A percentile compares a stretch with the other conserved stretches of the same genome.
Evolutionary conservation across 1,140 invertebrate genomes (phyloP).

Genomic region (Cardiocondyla obscurior): DNA sequence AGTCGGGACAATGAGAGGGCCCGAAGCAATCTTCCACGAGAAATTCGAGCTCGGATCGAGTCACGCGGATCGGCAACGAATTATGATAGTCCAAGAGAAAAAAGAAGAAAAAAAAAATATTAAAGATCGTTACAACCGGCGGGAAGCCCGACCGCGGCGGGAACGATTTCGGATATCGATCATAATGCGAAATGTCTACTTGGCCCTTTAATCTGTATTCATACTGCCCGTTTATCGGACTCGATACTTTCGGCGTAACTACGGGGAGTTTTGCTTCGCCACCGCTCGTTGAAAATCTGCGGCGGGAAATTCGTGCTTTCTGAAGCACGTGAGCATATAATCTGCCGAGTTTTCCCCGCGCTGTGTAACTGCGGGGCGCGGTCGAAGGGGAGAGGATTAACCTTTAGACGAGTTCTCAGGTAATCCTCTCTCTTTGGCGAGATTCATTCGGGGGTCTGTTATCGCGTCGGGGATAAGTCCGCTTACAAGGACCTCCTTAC

Average conservation of each 20-base stretch:
- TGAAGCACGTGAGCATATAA: conserved; percentile 48
- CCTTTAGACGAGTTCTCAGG: conserved; percentile 62
- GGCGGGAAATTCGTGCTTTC: conserved; percentile 11
- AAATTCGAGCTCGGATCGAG: conserved; percentile 65
- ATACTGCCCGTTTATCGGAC: neutral
- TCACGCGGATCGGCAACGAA: conserved; percentile 36
- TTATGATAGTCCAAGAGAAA: conserved; percentile 42
- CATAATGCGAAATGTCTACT: neutral
- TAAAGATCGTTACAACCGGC: neutral
- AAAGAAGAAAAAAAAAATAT: no score
- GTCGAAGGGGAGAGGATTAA: conserved; percentile 57
- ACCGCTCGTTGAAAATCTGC: conserved; percentile 37
- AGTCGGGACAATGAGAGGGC: conserved; percentile 66
- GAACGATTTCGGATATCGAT: conserved; percentile 11
- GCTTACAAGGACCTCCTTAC: conserved; percentile 35
- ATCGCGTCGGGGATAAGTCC: conserved; percentile 62
- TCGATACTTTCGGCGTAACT: neutral
- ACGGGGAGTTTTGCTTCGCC: neutral
- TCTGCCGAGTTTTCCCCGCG: conserved; percentile 44
- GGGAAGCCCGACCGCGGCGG: neutral
- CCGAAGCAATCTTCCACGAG: conserved; percentile 65
- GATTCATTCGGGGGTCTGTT: conserved; percentile 61
- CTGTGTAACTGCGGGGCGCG: conserved; percentile 49
- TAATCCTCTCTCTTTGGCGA: conserved; percentile 57
- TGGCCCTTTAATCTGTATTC: neutral